Evolutionary conservation across 1,140 invertebrate genomes (phyloP), one percentile per base, ranked within the genome.

Genomic region (Cydia splendana): DNA sequence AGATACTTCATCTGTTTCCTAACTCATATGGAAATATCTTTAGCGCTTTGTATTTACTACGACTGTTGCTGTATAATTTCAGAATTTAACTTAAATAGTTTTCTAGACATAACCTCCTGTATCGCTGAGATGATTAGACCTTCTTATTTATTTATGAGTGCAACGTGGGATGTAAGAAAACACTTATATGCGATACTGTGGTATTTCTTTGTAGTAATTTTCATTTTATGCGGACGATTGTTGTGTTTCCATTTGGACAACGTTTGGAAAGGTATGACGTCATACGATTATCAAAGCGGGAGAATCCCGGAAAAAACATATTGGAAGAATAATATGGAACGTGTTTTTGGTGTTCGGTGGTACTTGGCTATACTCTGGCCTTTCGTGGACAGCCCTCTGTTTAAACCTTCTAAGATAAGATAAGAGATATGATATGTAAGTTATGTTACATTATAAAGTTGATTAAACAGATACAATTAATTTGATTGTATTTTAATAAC

Each of bases 1-100:
- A 90, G 97, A 82, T 98, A 96, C 86, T 98, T 97, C 86, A 86
- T 97, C 2, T 93, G 96, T 78, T 97, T 97, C 82, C 91, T 97
- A 15, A 87, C 96, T 10, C 96, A 98, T 87, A 88, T 98, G 15
- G 95, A 95, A 80, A 81, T 96, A 4, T 94, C 94, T 0, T 94
- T 95, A 74, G 74, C 94, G 0, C 96, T 97, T 85, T 91, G 94
- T 1, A 78, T 77, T 0, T 89, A 87, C 57, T 90, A 86, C 75
- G 89, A 88, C 62, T 77, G 94, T 94, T 62, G 10, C 9, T 10
- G 78, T 92, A 83, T 89, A 95, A 94, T 78, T 96, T 95, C 81
- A 90, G 93, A 79, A 93, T 84, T 94, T 94, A 74, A 95, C 81
- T 88, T 85, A 62, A 30, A 87, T 74, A 81, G 79, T 77, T 51